Base-by-base conservation (phyloP, 2,888 invertebrate species). In the Erebia aethiops region DNA sequence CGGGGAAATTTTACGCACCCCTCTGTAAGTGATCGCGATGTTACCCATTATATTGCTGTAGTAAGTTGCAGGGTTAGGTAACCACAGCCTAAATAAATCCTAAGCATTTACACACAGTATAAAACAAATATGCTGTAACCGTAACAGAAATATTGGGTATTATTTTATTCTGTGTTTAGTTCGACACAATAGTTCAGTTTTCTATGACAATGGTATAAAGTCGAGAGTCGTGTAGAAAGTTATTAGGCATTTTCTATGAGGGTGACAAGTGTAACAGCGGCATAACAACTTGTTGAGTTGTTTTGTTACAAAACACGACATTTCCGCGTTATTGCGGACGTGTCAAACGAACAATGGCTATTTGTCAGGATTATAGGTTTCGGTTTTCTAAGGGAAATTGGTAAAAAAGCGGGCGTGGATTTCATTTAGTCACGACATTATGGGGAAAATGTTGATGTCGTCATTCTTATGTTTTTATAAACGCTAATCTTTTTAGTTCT, bases 271-370 rank as follows among this genome's bases (percentile, higher is more conserved):
- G 76, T 80, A 81, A 82, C 76, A 78, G 78, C 83, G 84, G 80
- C 77, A 73, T 83, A 82, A 84, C 87, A 84, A 90, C 89, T 90
- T 90, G 90, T 90, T 90, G 89, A 88, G 79, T 79, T 77, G 81
- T 83, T 84, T 84, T 86, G 84, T 87, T 83, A 78, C 77, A 81
- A 82, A 85, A 84, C 79, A 80, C 78, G 80, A 78, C 77, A 81
- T 82, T 81, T 87, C 87, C 85, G 82, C 80, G 75, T 81, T 84
- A 85, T 88, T 87, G 84, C 87, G 77, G 75, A 73, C 82, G 76
- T 75, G 85, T 87, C 86, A 84, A 61, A 73, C 66, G 76, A 79
- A 86, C 82, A 86, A 87, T 83, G 70, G 78, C 62, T 74, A 76
- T 80, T 79, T 82, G 81, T 80, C 78, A 70, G 74, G 64, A 78